Conservation (phyloP, 2,113 vertebrate species). For the Anser brachyrhynchus region DNA sequence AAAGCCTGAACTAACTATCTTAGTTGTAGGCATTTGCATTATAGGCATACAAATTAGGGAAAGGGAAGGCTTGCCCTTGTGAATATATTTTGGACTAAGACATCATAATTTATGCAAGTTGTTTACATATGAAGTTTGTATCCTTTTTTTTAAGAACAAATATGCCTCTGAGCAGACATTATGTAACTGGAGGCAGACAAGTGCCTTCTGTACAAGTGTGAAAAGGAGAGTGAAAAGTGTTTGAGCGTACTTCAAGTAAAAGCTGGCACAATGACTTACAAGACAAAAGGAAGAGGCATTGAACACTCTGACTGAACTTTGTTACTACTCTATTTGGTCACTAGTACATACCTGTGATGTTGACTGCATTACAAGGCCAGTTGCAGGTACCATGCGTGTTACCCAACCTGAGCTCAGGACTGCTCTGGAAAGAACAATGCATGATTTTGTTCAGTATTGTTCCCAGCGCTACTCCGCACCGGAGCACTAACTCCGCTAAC, state of each 20-base stretch:
- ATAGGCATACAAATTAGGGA: not conserved
- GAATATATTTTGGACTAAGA: not conserved
- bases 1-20: not conserved
- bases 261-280: accelerated
- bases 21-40: not conserved
- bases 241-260: not conserved
- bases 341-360: accelerated
- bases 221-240: not conserved
- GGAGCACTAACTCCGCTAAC: not conserved
- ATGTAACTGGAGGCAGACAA: not conserved
- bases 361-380: not conserved
- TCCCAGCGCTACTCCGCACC: accelerated
- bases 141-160: not conserved
- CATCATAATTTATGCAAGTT: not conserved
- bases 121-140: not conserved
- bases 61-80: not conserved
- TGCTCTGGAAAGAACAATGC: not conserved
- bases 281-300: not conserved
- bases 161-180: not conserved
- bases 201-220: not conserved
- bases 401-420: not conserved
- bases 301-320: no score
- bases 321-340: not conserved
- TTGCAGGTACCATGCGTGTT: accelerated
- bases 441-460: not conserved